These are phyloP conservation scores for Hypocryptadius cinnamomeus DNA, from an alignment of 2,113 vertebrate species.

Conservation along the genomic window DNA sequence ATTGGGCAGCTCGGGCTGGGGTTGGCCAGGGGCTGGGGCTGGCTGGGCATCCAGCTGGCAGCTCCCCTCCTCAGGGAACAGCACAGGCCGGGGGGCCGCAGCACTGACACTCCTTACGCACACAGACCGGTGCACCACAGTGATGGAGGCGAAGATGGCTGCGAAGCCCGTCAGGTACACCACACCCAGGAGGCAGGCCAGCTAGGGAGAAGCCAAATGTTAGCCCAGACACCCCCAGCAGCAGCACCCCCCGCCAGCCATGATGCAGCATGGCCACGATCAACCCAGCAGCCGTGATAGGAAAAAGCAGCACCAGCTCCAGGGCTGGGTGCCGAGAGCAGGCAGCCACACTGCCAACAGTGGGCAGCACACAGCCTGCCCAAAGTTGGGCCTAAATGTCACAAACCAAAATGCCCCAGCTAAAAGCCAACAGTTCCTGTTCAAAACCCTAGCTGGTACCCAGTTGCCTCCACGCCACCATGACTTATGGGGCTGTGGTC, in stretches of 20 bases:
- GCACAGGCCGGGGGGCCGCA: neutral
- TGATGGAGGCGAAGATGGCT: conserved; percentile 76
- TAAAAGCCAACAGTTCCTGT: neutral
- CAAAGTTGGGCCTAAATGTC: neutral
- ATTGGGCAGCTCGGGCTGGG: neutral
- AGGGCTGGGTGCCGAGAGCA: neutral
- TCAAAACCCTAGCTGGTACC: neutral
- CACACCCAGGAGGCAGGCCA: conserved; percentile 86
- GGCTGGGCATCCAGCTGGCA: conserved; percentile 21
- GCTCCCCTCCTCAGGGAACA: neutral
- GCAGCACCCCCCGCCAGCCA: neutral
- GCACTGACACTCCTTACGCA: conserved; percentile 46
- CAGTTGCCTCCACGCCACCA: neutral
- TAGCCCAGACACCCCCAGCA: neutral
- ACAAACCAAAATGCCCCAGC: neutral
- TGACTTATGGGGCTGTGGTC: rapidly evolving
- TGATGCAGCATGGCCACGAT: rapidly evolving
- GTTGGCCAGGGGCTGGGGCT: neutral
- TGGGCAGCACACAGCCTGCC: neutral
- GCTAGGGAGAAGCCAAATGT: conserved; percentile 55
- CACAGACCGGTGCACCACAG: conserved; percentile 77
- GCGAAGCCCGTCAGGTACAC: conserved; percentile 89
- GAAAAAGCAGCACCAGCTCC: neutral
- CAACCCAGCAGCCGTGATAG: rapidly evolving
- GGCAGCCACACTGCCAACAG: neutral